Evolutionary conservation across 2,797 vertebrate species (phyloP).

Genomic region (Xerus rutilus): DNA sequence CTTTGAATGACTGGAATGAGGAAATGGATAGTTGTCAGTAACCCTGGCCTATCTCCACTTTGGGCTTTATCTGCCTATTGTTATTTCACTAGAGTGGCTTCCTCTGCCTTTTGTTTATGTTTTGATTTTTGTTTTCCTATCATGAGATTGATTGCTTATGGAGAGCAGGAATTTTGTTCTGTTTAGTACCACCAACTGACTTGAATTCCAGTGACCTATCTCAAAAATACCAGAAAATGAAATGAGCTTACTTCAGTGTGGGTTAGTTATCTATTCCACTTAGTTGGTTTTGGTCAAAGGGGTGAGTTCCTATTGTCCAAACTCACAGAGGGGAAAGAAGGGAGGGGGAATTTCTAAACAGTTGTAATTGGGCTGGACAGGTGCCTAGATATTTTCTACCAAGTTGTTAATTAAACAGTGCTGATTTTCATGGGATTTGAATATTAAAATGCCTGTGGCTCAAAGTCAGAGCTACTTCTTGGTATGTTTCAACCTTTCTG

Average conservation of each 20-base stretch:
- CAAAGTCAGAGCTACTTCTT: slow-evolving; percentile 64
- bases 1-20: neutral
- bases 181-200: neutral
- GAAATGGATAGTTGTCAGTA: neutral
- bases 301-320: neutral
- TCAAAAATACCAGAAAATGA: neutral
- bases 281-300: neutral
- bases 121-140: neutral
- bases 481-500: slow-evolving; percentile 73
- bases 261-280: neutral
- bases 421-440: neutral
- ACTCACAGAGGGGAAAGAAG: neutral
- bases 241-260: neutral
- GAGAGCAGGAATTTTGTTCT: neutral
- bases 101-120: neutral
- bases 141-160: neutral
- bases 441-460: slow-evolving; percentile 63
- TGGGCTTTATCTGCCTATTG: neutral
- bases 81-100: neutral
- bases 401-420: neutral
- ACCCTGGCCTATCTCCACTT: neutral
- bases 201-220: neutral
- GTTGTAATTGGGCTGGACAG: neutral
- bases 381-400: neutral
- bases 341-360: neutral